A percentile compares a stretch with the other conserved stretches of the same genome.
These are phyloP conservation scores for Parambassis ranga DNA, from an alignment of 2,797 vertebrate species.

Conservation along the genomic window DNA sequence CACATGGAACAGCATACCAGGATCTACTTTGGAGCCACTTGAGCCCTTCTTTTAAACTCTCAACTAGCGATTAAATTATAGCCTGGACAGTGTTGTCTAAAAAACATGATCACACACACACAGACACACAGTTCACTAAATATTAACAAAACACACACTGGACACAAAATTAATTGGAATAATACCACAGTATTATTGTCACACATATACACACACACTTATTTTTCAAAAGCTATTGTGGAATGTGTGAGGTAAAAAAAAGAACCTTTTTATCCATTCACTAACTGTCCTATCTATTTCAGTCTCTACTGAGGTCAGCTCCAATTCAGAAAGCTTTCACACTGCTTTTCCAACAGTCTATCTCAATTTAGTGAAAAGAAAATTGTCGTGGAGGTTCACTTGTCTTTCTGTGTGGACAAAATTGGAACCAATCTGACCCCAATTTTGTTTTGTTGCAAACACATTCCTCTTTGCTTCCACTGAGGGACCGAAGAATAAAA, in stretches of 20 bases:
- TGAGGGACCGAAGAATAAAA: not conserved
- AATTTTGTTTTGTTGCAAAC: slow-evolving; percentile 41
- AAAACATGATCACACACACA: too few species aligned
- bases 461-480: slow-evolving; percentile 26
- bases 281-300: slow-evolving; percentile 25
- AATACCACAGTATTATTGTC: slow-evolving; percentile 16
- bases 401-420: slow-evolving; percentile 29
- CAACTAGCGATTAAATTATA: not conserved
- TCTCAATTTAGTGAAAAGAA: slow-evolving; percentile 42
- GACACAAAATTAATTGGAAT: not conserved
- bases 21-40: too few species aligned
- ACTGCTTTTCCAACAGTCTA: slow-evolving; percentile 19
- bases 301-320: slow-evolving; percentile 31
- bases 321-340: slow-evolving; percentile 53
- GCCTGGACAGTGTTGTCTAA: not conserved
- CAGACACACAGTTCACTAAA: not conserved
- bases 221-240: slow-evolving; percentile 39
- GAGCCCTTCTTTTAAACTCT: not conserved
- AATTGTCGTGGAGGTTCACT: slow-evolving; percentile 39
- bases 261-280: slow-evolving; percentile 42
- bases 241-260: slow-evolving; percentile 40
- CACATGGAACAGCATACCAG: too few species aligned
- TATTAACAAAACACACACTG: not conserved
- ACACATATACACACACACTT: not conserved
- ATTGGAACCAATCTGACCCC: slow-evolving; percentile 53